phyloP scores from a whole-genome alignment of 1,140 invertebrate genomes.

The Lysiphlebus fabarum region DNA sequence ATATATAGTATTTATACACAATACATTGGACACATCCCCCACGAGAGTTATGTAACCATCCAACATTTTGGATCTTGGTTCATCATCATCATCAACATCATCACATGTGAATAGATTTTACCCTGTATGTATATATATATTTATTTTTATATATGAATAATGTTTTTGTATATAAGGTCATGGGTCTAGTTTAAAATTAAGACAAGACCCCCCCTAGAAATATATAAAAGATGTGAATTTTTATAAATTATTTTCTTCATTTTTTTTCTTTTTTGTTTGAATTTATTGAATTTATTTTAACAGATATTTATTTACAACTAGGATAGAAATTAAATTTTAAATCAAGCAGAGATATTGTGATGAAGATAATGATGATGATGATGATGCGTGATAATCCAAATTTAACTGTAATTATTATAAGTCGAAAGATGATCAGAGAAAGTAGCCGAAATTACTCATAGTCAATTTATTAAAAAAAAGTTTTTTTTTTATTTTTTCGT shows the following conservation, averaged over 20 bases:
- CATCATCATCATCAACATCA: too few species aligned
- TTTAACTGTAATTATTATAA: constrained; percentile 40
- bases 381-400: constrained; percentile 45
- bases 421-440: constrained; percentile 30
- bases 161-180: too few species aligned
- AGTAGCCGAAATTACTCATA: constrained; percentile 9
- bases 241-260: not conserved
- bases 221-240: not conserved
- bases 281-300: too few species aligned
- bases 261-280: too few species aligned
- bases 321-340: not conserved
- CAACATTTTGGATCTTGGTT: constrained; percentile 27
- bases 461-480: not conserved
- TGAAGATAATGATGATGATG: constrained; percentile 17
- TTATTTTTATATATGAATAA: too few species aligned
- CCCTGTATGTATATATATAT: constrained; percentile 1
- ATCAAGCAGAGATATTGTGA: too few species aligned
- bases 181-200: not conserved
- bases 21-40: not conserved
- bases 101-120: not conserved
- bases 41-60: constrained; percentile 44
- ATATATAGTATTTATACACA: too few species aligned
- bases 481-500: too few species aligned
- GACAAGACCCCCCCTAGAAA: not conserved
- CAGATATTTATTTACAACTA: not conserved